Conservation (phyloP, 2,113 vertebrate genomes). For the Chionis minor region DNA sequence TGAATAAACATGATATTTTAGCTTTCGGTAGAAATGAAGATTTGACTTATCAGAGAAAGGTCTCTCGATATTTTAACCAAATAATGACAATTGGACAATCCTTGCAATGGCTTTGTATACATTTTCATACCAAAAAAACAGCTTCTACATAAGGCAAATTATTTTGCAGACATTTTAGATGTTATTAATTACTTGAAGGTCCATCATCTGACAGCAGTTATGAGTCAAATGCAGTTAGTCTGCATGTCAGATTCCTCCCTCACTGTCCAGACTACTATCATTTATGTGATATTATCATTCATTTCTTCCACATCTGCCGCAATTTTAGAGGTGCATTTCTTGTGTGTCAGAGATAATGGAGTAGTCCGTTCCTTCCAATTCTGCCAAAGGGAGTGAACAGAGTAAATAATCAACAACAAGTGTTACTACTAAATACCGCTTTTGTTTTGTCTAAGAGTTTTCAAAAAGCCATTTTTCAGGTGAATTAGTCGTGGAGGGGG, state of each 20-base stretch:
- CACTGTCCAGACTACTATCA: neutral
- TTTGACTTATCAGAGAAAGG: neutral
- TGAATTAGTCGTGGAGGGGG: neutral
- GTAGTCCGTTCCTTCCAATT: constrained; percentile 6
- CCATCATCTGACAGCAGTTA: constrained; percentile 15
- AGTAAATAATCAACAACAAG: constrained; percentile 1
- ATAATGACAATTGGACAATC: neutral
- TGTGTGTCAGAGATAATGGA: constrained; percentile 47
- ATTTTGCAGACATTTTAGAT: neutral
- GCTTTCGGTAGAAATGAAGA: neutral
- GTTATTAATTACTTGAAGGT: constrained; percentile 5
- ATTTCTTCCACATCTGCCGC: constrained; percentile 44
- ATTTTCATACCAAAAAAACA: neutral
- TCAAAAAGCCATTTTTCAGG: neutral
- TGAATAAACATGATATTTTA: neutral
- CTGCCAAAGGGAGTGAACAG: constrained; percentile 21
- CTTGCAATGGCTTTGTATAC: neutral
- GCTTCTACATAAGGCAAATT: neutral
- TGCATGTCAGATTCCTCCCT: neutral
- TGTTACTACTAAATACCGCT: neutral
- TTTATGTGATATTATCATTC: constrained; percentile 24
- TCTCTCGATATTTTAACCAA: neutral
- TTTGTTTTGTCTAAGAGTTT: neutral
- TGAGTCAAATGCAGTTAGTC: neutral
- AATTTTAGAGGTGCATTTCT: constrained; percentile 47